Evolutionary conservation across 2,113 vertebrate species (phyloP).

Genomic region (Bungarus multicinctus): DNA sequence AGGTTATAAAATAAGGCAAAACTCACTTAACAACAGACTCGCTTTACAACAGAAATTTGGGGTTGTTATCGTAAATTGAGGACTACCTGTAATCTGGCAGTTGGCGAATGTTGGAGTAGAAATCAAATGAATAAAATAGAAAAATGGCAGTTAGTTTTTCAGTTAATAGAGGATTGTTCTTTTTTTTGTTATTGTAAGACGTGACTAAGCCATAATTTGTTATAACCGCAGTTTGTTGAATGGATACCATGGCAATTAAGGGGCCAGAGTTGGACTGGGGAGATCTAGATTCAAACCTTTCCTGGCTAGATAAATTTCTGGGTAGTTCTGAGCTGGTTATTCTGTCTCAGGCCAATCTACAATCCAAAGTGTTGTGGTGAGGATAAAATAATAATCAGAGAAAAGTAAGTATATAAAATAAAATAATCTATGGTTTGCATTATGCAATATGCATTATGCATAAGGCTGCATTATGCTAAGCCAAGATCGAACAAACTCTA

Average conservation of each 20-base stretch:
- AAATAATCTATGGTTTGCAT: neutral
- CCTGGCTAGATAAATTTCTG: too few relatives aligned
- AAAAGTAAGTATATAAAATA: neutral
- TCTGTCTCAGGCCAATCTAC: neutral
- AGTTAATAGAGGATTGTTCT: neutral
- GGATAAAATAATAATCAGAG: neutral
- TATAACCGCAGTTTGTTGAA: neutral
- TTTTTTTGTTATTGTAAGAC: neutral
- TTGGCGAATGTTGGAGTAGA: neutral
- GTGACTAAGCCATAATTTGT: too few relatives aligned
- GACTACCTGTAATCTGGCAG: neutral
- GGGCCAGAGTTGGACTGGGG: too few relatives aligned
- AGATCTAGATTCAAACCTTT: too few relatives aligned
- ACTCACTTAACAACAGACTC: neutral
- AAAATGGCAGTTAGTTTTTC: neutral
- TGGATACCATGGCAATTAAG: neutral
- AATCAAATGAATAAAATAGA: neutral
- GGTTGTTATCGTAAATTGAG: neutral
- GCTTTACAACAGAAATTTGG: neutral
- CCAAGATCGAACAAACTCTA: neutral
- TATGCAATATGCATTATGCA: too few relatives aligned
- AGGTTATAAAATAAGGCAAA: neutral
- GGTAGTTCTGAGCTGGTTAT: neutral
- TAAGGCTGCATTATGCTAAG: neutral
- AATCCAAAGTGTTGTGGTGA: neutral